These are phyloP conservation scores for Stigmatopora argus DNA, from an alignment of 2,113 vertebrate genomes.

Conservation along the genomic window DNA sequence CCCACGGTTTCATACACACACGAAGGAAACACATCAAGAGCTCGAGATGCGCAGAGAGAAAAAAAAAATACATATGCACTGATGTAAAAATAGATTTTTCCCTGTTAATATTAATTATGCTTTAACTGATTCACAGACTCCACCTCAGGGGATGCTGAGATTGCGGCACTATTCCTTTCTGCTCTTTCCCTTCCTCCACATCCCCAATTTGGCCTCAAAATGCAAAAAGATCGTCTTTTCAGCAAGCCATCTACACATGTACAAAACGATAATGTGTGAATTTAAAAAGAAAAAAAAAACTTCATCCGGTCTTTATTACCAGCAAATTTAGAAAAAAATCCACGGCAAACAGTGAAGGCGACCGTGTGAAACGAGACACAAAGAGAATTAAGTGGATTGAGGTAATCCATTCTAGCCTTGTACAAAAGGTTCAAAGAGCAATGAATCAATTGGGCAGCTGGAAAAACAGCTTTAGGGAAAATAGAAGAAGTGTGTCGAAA, in stretches of 20 bases:
- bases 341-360: slow-evolving; percentile 9
- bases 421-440: slow-evolving; percentile 43
- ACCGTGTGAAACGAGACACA: slow-evolving; percentile 8
- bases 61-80: neutral
- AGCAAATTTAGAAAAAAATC: neutral
- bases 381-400: slow-evolving; percentile 43
- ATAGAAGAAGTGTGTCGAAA: neutral
- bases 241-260: neutral
- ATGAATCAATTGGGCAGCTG: slow-evolving; percentile 25
- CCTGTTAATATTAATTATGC: slow-evolving; percentile 2
- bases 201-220: neutral
- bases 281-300: neutral
- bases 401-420: slow-evolving; percentile 47
- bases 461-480: neutral
- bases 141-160: neutral
- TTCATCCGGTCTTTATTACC: neutral
- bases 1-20: neutral
- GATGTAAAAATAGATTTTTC: slow-evolving; percentile 3
- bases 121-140: neutral
- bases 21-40: neutral
- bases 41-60: neutral
- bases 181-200: neutral
- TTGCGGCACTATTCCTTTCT: neutral
- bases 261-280: neutral
- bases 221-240: neutral